Evolutionary conservation across 2,113 vertebrate species (phyloP), one percentile per base, ranked within the genome.

Genomic region (Alces alces): DNA sequence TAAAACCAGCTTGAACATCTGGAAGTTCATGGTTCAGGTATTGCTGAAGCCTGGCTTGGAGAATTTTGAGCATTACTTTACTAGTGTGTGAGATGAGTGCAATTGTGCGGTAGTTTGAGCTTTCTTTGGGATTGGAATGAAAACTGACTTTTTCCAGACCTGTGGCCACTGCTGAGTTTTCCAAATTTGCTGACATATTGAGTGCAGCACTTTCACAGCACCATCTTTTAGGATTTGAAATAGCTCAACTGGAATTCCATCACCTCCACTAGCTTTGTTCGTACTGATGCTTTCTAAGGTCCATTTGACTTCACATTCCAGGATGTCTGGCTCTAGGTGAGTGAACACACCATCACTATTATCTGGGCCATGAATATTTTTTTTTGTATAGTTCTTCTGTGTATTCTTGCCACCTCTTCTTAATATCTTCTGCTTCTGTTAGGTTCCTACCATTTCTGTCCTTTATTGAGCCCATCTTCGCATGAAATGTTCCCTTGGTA

Each of bases 1-100:
- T 36, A 66, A 66, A 66, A 36, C 64, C 64, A 66, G 33, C 16
- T n/a, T 66, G 33, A 36, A 19, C 17, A 21, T 66, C 2, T 5
- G 16, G 64, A 66, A 66, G 33, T 66, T 36, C 2, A 2, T 0
- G 1, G 64, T 10, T 66, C 33, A 21, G 2, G 1, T 66, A 66
- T 19, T 19, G 64, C 64, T 66, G 64, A 66, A 66, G 16, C 17
- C 64, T n/a, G 17, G 4, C 64, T n/a, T 66, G 33, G 8, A 66
- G 61, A 36, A 19, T 66, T 66, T 21, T 36, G 33, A 21, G 64
- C 33, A 66, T 66, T 36, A 36, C 33, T 66, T 66, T 36, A 36
- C 8, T 66, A 66, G 64, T 1, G 4, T 36, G 64, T 36, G 64
- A 36, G 64, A 66, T 36, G 17, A 36, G 64, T 66, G 64, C 17